phyloP scores from a whole-genome alignment of 2,888 invertebrate genomes.

The Anthrax anthrax region DNA sequence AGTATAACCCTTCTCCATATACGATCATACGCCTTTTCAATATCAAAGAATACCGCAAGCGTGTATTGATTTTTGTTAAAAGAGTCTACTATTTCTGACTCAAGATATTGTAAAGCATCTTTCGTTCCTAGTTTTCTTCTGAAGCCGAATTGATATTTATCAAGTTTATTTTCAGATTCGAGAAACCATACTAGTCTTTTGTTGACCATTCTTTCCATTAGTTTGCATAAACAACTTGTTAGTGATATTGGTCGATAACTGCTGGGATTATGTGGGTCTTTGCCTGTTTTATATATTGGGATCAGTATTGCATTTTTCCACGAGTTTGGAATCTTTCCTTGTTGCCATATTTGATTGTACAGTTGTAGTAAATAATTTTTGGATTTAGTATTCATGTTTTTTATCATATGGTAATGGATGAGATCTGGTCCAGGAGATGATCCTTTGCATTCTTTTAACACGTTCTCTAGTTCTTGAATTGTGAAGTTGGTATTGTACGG shows the following conservation, averaged over 20 bases:
- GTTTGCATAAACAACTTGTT: conserved; percentile 1
- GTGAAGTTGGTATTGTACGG: no score
- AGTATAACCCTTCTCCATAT: not conserved
- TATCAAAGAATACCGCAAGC: not conserved
- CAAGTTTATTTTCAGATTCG: not conserved
- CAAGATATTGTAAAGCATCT: not conserved
- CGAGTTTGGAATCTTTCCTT: not conserved
- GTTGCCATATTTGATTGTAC: not conserved
- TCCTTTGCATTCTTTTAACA: no score
- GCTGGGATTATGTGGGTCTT: no score
- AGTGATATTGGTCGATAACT: conserved; percentile 2
- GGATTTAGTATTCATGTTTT: no score
- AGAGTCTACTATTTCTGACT: not conserved
- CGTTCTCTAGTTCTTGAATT: no score
- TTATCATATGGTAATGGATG: no score
- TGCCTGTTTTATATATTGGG: not conserved
- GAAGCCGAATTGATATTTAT: not conserved
- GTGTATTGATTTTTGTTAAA: not conserved
- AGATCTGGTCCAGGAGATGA: no score
- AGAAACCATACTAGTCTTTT: conserved; percentile 1
- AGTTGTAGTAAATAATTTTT: not conserved
- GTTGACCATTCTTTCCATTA: conserved; percentile 2
- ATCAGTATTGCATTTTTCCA: conserved; percentile 1
- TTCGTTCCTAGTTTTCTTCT: not conserved
- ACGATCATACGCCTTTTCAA: not conserved